Evolutionary conservation across 2,113 vertebrate species (phyloP), one percentile per base, ranked within the genome.

Genomic region (Ceyx margarethae): DNA sequence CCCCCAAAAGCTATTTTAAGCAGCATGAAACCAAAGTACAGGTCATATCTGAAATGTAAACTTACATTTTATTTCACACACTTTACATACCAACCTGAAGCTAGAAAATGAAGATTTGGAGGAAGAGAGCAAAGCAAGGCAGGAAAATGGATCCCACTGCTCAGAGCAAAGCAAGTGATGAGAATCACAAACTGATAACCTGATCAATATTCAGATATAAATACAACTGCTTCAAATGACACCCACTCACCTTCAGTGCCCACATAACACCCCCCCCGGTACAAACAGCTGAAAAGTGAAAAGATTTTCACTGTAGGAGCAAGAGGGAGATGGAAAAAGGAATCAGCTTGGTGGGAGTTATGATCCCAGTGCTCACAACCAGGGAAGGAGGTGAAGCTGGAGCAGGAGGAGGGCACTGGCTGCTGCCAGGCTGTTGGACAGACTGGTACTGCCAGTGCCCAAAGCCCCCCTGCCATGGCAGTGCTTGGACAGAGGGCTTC

Each of bases 11-110:
- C 28, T 7, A 42, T 6, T 75, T 45, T 40, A 78, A 93, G 74
- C 77, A 76, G 77, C 83, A 81, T 46, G 50, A 75, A 90, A 69
- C 40, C 74, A 78, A 43, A 31, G 73, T 69, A 37, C 20, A 69
- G 48, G 45, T 87, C 37, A 3, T 10, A 45, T 22, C 31, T 35
- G 58, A 81, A 89, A 82, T 58, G 65, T 54, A 91, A 94, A 89
- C 68, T 66, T 23, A 40, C 4, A 45, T 61, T 75, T 79, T 82
- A 78, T 85, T 93, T 91, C 68, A 81, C 91, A 85, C 69, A 57
- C 43, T 69, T 91, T 78, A 73, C 80, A 60, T 93, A 86, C 86
- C 89, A 85, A 91, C 89, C 0, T 10, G 66, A 74, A 88, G 87
- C 33, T 33, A 62, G 46, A 72, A 57, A 84, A 74, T 6, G 40